These are phyloP conservation scores for Zonitis immaculata DNA, from an alignment of 2,888 invertebrate species.

Conservation along the genomic window DNA sequence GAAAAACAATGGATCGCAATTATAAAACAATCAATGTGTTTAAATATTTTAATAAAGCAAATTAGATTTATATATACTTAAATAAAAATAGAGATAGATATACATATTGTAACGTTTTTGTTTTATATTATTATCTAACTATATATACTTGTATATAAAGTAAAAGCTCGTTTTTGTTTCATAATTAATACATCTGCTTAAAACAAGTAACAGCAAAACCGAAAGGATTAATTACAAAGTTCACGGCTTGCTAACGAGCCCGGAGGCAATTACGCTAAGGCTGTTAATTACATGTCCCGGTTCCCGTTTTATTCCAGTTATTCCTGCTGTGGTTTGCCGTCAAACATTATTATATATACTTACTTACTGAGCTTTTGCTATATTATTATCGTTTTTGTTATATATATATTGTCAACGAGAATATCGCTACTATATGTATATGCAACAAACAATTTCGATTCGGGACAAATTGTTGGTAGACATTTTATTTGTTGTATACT, in stretches of 20 bases:
- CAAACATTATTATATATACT: background rate
- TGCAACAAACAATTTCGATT: background rate
- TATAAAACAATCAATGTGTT: slow-evolving; percentile 31
- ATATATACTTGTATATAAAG: too few species aligned
- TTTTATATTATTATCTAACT: background rate
- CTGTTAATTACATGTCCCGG: slow-evolving; percentile 50
- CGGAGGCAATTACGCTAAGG: slow-evolving; percentile 51
- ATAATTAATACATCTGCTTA: slow-evolving; percentile 50
- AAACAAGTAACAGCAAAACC: slow-evolving; percentile 44
- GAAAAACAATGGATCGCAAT: slow-evolving; percentile 27
- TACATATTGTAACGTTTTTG: background rate
- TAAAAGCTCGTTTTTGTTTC: slow-evolving; percentile 40
- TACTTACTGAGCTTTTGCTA: too few species aligned
- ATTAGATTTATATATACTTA: slow-evolving; percentile 6
- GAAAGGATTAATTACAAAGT: slow-evolving; percentile 53
- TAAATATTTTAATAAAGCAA: slow-evolving; percentile 37
- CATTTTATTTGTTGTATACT: too few species aligned
- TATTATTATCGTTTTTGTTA: too few species aligned
- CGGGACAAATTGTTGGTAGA: too few species aligned
- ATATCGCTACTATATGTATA: too few species aligned
- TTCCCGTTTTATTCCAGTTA: slow-evolving; percentile 24
- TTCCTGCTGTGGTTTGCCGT: slow-evolving; percentile 13
- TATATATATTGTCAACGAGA: too few species aligned
- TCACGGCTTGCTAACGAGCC: slow-evolving; percentile 53
- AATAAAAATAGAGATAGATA: background rate